Percentiles rank a stretch among this genome's conserved stretches.
These are phyloP conservation scores for Bombycilla garrulus DNA, from an alignment of 2,113 vertebrate species.

Conservation along the genomic window DNA sequence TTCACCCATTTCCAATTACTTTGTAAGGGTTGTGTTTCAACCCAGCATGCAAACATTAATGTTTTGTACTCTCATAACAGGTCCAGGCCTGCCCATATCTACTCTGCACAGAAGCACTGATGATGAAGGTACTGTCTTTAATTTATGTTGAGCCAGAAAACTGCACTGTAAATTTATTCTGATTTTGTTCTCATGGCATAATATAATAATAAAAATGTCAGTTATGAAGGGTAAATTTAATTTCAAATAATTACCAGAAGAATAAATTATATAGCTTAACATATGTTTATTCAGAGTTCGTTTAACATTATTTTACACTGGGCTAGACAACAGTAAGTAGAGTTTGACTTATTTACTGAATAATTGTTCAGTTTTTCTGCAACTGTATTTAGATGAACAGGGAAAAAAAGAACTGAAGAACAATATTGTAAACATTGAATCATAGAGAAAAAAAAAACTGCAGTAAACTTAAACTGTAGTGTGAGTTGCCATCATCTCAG, in stretches of 20 bases:
- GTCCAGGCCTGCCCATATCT: slow-evolving; percentile 86
- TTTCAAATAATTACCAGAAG: neutral
- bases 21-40: neutral
- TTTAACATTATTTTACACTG: neutral
- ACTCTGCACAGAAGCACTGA: slow-evolving; percentile 76
- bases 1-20: neutral
- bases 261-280: neutral
- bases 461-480: neutral
- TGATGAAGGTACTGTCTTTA: slow-evolving; percentile 73
- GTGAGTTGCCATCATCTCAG: neutral
- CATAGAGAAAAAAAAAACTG: neutral
- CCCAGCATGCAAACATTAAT: neutral
- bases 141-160: neutral
- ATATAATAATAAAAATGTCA: neutral
- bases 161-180: neutral
- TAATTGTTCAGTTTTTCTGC: slow-evolving; percentile 3
- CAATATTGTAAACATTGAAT: neutral
- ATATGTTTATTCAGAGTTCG: neutral
- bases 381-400: neutral
- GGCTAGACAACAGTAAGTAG: slow-evolving; percentile 5
- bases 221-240: neutral
- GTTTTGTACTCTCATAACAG: slow-evolving; percentile 70
- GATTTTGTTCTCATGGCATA: neutral
- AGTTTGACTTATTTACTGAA: neutral
- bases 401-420: neutral